Base-by-base conservation (phyloP, 2,888 invertebrate genomes). In the Galeopsomyia nigrocyanea region DNA sequence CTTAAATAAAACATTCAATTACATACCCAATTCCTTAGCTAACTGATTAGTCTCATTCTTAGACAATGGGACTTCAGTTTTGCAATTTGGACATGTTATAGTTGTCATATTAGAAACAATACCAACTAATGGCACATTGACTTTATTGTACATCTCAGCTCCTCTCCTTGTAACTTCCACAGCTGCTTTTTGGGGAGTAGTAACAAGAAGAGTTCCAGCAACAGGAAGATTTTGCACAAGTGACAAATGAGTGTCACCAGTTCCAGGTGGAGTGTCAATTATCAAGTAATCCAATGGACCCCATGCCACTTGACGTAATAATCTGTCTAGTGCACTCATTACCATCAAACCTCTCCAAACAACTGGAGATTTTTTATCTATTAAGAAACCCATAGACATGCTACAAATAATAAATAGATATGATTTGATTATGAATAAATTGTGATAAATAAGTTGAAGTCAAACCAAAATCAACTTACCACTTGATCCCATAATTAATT, bases 301-400 rank as follows among this genome's bases (percentile, higher is more conserved):
- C 98, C 98, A 98, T 49, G 91, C 90, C n/a, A 97, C 95, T 78
- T 95, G 93, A 76, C 94, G 89, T 46, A 97, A 89, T 31, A 98
- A 87, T 78, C 94, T 92, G 78, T 97, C 94, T 70, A 98, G 86
- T 0, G 98, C 98, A 76, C 95, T 95, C 97, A 98, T 98, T 65
- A 98, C 97, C 93, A 98, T 95, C 21, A 97, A 90, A 0, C 98
- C 98, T 76, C 98, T 90, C 98, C 98, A 99, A 46, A 98, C 93
- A 13, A 97, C 92, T 0, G 98, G 94, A 10, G 94, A 91, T 75
- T 92, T 92, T 73, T 95, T 92, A n/a, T 92, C 91, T 1, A 96
- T 93, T 21, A 98, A 87, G 83, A 97, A 92, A 3, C 97, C 98
- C 95, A 98, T 97, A 3, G 98, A 98, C 93, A 98, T 95, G 82